These are phyloP conservation scores for Brachypodius melanocephalos DNA, from an alignment of 2,113 vertebrate species.

Conservation along the genomic window DNA sequence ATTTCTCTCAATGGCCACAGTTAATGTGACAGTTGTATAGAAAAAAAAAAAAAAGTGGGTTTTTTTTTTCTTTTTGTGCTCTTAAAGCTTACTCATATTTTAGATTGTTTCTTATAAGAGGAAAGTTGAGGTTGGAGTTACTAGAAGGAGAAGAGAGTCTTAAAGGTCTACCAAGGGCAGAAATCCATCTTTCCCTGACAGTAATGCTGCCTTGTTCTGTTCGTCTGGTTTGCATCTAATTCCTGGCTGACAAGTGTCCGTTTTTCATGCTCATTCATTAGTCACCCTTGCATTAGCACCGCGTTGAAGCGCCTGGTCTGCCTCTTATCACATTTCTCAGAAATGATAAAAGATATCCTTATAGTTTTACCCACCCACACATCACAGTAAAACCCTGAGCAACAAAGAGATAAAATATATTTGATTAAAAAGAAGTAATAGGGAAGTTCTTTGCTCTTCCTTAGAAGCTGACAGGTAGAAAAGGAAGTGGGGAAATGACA, in stretches of 20 bases:
- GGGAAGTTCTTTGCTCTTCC: background rate
- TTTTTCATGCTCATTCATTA: constrained; percentile 73
- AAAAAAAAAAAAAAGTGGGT: background rate
- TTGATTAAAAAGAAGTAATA: background rate
- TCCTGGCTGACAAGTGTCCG: constrained; percentile 65
- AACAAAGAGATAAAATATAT: background rate
- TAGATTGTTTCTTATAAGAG: background rate
- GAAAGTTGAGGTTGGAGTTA: background rate
- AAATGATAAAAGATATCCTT: constrained; percentile 60
- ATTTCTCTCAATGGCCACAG: background rate
- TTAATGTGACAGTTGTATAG: background rate
- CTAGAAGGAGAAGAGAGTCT: constrained; percentile 30
- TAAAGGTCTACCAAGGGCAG: constrained; percentile 66
- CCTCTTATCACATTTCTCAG: constrained; percentile 53
- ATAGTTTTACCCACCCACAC: constrained; percentile 6
- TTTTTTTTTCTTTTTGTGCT: background rate
- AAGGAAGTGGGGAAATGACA: background rate
- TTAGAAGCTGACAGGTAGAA: background rate
- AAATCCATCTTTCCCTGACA: constrained; percentile 69
- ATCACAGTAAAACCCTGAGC: background rate
- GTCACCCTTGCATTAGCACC: constrained; percentile 60
- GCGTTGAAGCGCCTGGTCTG: constrained; percentile 43
- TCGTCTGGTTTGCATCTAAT: constrained; percentile 69
- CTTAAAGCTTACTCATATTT: constrained; percentile 7
- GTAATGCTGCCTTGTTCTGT: constrained; percentile 56